phyloP scores from a whole-genome alignment of 2,888 invertebrate species.

The Dynastes maya region DNA sequence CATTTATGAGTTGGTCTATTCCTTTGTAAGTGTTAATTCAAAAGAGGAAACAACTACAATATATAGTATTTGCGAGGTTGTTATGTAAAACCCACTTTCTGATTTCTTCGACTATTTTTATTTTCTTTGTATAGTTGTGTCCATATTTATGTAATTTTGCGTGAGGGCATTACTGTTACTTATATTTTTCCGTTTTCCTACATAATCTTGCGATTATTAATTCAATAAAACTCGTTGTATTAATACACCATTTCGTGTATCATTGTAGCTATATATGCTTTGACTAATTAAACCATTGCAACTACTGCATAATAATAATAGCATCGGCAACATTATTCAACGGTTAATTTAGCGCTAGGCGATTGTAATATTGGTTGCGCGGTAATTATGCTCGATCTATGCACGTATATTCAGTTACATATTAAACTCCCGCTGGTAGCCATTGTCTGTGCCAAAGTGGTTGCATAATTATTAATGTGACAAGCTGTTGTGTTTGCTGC shows the following conservation, averaged over 20 bases:
- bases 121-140: too few species aligned
- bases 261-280: neutral
- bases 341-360: conserved; percentile 7
- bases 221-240: neutral
- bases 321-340: neutral
- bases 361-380: conserved; percentile 10
- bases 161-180: too few species aligned
- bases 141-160: too few species aligned
- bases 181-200: too few species aligned
- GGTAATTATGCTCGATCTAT: conserved; percentile 14
- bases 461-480: conserved; percentile 42
- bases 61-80: too few species aligned
- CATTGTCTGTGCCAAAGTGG: conserved; percentile 20
- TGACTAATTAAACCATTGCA: conserved; percentile 4
- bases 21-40: too few species aligned
- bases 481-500: conserved; percentile 3
- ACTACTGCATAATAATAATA: neutral
- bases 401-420: conserved; percentile 3
- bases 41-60: too few species aligned
- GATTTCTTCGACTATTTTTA: too few species aligned
- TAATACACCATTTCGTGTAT: neutral
- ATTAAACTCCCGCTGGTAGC: neutral
- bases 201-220: neutral
- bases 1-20: too few species aligned
- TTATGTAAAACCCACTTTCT: too few species aligned